phyloP scores from a whole-genome alignment of 2,797 vertebrate genomes.

The Mionectes olivaceus region DNA sequence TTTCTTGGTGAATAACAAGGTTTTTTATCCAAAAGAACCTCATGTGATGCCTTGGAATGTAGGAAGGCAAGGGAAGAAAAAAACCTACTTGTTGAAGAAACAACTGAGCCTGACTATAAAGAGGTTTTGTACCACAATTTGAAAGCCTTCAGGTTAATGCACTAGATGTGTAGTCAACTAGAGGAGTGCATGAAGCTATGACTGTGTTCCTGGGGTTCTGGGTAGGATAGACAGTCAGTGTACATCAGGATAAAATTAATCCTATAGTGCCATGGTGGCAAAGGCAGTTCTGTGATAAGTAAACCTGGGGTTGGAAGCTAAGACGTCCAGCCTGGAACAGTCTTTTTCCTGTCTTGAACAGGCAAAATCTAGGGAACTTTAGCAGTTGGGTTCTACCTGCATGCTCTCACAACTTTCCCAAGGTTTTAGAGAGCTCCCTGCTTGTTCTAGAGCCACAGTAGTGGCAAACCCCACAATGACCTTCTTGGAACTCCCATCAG shows the following conservation, averaged over 20 bases:
- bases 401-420: neutral
- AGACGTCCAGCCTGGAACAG: neutral
- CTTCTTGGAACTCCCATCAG: neutral
- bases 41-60: neutral
- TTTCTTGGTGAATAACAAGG: neutral
- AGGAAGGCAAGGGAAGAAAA: neutral
- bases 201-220: neutral
- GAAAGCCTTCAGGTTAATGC: neutral
- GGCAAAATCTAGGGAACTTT: neutral
- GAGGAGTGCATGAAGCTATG: neutral
- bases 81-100: neutral
- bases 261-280: fast-evolving
- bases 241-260: neutral
- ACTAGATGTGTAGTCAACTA: neutral
- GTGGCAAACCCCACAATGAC: neutral
- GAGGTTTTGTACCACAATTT: neutral
- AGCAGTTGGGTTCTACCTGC: neutral
- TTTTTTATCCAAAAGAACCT: neutral
- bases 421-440: neutral
- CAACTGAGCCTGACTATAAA: neutral
- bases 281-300: neutral
- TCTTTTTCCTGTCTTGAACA: neutral
- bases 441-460: neutral
- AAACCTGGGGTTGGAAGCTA: neutral
- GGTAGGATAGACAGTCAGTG: neutral